These are phyloP conservation scores for Macropodus opercularis DNA, from an alignment of 2,797 vertebrate genomes.

Conservation along the genomic window DNA sequence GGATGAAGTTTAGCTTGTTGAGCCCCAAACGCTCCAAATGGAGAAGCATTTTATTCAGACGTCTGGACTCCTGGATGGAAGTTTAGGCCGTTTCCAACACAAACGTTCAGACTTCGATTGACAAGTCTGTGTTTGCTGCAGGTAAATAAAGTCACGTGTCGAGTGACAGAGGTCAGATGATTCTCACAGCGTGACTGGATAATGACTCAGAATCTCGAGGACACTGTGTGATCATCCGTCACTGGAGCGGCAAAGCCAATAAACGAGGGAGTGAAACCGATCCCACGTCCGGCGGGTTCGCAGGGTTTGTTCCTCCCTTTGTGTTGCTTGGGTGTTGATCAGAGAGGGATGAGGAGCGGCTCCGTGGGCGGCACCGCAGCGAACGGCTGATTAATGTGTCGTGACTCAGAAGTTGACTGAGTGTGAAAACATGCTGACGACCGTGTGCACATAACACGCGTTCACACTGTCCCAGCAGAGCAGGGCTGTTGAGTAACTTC, in stretches of 20 bases:
- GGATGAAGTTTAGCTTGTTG: not conserved
- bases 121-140: not conserved
- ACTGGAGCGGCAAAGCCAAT: conserved; percentile 47
- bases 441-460: conserved; percentile 1
- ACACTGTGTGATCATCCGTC: conserved; percentile 29
- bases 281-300: conserved; percentile 31
- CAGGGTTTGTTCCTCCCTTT: conserved; percentile 11
- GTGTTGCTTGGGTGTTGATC: conserved; percentile 19
- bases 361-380: conserved; percentile 39
- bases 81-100: too few relatives aligned
- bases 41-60: not conserved
- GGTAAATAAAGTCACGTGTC: not conserved
- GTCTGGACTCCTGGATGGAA: not conserved
- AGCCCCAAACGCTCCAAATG: not conserved
- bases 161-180: conserved; percentile 21
- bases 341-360: conserved; percentile 21
- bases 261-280: conserved; percentile 22
- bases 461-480: not conserved
- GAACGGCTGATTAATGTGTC: conserved; percentile 56
- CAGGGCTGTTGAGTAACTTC: conserved; percentile 1
- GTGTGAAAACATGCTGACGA: conserved; percentile 52
- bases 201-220: not conserved
- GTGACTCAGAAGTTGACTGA: conserved; percentile 62
- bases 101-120: not conserved
- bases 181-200: not conserved